These are phyloP conservation scores for Pica pica DNA, from an alignment of 2,113 vertebrate species.

Conservation along the genomic window DNA sequence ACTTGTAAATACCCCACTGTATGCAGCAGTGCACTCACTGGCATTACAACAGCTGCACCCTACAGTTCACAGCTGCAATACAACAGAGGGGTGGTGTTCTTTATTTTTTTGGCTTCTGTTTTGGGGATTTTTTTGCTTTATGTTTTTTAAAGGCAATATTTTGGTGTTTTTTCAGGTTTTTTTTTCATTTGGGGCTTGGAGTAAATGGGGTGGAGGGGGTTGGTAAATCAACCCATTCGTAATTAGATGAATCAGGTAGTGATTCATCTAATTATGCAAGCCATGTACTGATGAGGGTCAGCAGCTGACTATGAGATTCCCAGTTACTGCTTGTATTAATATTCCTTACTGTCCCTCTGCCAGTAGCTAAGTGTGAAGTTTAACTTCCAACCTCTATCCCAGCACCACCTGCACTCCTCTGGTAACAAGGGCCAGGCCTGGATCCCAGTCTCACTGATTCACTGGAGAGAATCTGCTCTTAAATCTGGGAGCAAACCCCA, in stretches of 20 bases:
- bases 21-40: background rate
- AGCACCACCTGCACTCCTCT: background rate
- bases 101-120: background rate
- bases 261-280: background rate
- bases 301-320: background rate
- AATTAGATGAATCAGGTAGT: background rate
- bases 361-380: background rate
- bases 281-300: fast-evolving
- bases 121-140: background rate
- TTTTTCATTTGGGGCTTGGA: background rate
- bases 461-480: background rate
- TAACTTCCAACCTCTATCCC: background rate
- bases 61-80: background rate
- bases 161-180: background rate
- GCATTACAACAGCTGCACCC: background rate
- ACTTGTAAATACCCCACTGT: background rate
- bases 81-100: background rate
- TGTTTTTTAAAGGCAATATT: background rate
- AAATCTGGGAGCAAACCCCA: background rate
- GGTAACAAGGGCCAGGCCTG: background rate
- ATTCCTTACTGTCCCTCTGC: background rate
- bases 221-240: background rate
- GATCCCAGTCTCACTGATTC: background rate
- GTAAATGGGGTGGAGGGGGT: fast-evolving
- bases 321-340: background rate